These are phyloP conservation scores for Cryptocheilus praepositus DNA, from an alignment of 2,888 invertebrate genomes.

Conservation along the genomic window DNA sequence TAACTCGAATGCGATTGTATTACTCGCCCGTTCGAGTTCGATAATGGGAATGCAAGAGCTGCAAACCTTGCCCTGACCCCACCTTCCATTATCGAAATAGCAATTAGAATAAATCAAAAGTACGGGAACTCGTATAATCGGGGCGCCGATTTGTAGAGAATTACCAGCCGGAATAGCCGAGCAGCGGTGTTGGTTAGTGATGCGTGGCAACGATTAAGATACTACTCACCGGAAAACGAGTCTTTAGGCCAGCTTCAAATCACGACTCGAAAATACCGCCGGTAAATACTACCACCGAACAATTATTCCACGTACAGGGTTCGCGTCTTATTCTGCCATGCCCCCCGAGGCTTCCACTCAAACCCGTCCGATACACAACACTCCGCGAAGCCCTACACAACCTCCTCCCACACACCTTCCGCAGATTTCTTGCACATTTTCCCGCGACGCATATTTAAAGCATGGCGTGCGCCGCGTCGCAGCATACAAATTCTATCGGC, in stretches of 20 bases:
- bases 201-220: slow-evolving; percentile 5
- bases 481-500: too few species aligned
- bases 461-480: too few species aligned
- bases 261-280: too few species aligned
- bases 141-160: slow-evolving; percentile 56
- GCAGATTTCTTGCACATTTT: too few species aligned
- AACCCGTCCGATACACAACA: too few species aligned
- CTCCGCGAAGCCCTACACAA: too few species aligned
- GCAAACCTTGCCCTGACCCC: slow-evolving; percentile 46
- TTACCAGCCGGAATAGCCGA: slow-evolving; percentile 20
- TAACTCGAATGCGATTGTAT: slow-evolving; percentile 73
- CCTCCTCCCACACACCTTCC: too few species aligned
- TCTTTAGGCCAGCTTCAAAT: not conserved
- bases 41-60: slow-evolving; percentile 73
- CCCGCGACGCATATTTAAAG: too few species aligned
- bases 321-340: too few species aligned
- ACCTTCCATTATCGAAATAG: slow-evolving; percentile 73
- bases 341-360: too few species aligned
- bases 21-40: slow-evolving; percentile 66
- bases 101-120: slow-evolving; percentile 74
- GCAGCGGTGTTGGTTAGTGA: not conserved
- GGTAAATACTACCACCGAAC: too few species aligned
- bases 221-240: not conserved
- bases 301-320: too few species aligned
- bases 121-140: slow-evolving; percentile 62